phyloP scores from a whole-genome alignment of 2,797 vertebrate genomes.

The Poeciliopsis presidionis region DNA sequence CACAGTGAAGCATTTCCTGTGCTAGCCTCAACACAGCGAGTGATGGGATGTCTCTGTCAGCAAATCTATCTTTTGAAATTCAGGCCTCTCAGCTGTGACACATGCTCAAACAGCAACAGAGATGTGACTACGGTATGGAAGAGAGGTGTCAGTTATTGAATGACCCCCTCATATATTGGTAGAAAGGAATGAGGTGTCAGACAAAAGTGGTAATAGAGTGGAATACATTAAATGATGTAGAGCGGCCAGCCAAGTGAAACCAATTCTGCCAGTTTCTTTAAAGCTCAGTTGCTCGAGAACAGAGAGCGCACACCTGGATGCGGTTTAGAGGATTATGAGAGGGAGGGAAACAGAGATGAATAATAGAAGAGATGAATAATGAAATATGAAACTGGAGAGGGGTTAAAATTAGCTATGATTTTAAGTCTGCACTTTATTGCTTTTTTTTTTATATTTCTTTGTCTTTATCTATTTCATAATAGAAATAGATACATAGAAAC shows the following conservation, averaged over 20 bases:
- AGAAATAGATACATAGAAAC: background rate
- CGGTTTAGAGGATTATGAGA: slow-evolving; percentile 61
- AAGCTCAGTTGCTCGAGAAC: slow-evolving; percentile 67
- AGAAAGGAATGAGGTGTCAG: slow-evolving; percentile 82
- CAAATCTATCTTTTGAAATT: slow-evolving; percentile 82
- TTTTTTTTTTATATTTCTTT: too few relatives aligned
- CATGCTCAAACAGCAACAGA: slow-evolving; percentile 81
- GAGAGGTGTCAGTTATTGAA: slow-evolving; percentile 85
- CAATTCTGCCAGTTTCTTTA: slow-evolving; percentile 75
- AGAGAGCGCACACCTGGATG: slow-evolving; percentile 49
- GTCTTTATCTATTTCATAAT: background rate
- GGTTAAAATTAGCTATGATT: slow-evolving; percentile 28
- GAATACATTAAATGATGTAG: slow-evolving; percentile 84
- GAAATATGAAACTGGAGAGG: slow-evolving; percentile 34
- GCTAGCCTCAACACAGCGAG: slow-evolving; percentile 57
- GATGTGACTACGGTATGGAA: slow-evolving; percentile 79
- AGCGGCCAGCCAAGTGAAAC: slow-evolving; percentile 76
- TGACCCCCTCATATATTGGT: slow-evolving; percentile 80
- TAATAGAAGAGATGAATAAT: slow-evolving; percentile 27
- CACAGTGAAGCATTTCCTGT: slow-evolving; percentile 76
- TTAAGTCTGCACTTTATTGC: slow-evolving; percentile 18
- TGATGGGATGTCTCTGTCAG: slow-evolving; percentile 82
- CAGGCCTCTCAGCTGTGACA: slow-evolving; percentile 80
- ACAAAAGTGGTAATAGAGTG: slow-evolving; percentile 82
- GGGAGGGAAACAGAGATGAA: slow-evolving; percentile 9